Evolutionary conservation across 2,888 invertebrate species (phyloP), one percentile per base, ranked within the genome.

Genomic region (Nephrocerus scutellatus): DNA sequence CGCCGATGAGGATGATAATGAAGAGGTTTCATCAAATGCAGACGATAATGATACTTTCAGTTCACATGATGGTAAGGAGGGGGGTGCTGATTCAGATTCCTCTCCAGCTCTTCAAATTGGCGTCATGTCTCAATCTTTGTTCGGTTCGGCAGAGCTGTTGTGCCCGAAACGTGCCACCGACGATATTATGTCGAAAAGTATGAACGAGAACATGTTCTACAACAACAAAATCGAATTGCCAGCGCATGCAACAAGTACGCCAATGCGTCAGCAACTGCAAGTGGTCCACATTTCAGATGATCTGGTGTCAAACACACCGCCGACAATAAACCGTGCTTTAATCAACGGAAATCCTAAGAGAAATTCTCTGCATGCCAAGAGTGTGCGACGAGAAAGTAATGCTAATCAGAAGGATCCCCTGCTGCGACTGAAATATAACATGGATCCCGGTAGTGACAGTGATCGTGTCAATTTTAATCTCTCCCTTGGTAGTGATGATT

Each of bases 161-260:
- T 66, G 63, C 21, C 59, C 60, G 2, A 66, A 63, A 47, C 50
- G 50, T 14, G 45, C 48, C 20, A 49, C 51, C 18, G 63, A 60
- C 32, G 63, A 64, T 42, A 44, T 62, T 1, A 67, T 66, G 65
- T 66, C 68, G 1, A 63, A 59, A 40, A 66, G 65, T 42, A 57
- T 67, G 5, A 66, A 66, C 44, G 65, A 66, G 41, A 66, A 66
- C 36, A 63, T 66, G 65, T 65, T 66, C 41, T 66, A 59, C 35
- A 64, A 62, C 24, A 60, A 60, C 32, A 68, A 66, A 43, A 67
- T 68, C 32, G 65, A 66, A 43, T 40, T 63, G 45, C 59, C 58
- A 14, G 28, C 45, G 5, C 39, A 44, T 19, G 36, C 39, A 9
- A 52, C 53, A 18, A 61, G 59, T 38, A 60, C 63, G 9, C 66